Evolutionary conservation across 2,113 vertebrate genomes (phyloP).

Genomic region (Aspidoscelis tigris): DNA sequence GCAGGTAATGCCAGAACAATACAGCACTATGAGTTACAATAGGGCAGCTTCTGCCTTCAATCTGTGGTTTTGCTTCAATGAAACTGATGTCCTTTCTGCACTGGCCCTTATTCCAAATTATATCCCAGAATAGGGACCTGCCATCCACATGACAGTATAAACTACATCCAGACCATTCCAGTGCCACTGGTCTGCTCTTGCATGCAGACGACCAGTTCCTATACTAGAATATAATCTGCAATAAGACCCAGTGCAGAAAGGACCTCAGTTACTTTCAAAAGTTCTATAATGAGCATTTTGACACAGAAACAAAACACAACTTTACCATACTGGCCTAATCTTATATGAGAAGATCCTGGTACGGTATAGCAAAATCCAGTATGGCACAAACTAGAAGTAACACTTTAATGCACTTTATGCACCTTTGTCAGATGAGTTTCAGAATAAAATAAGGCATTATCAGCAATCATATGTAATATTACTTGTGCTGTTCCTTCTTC

Average conservation of each 20-base stretch:
- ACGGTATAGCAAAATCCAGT: no score
- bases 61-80: background rate
- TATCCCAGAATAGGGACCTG: no score
- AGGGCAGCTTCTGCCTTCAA: background rate
- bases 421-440: background rate
- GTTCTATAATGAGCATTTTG: background rate
- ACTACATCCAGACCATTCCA: no score
- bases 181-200: no score
- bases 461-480: slow-evolving; percentile 14
- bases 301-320: background rate
- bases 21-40: background rate
- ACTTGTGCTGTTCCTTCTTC: slow-evolving; percentile 29
- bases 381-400: no score
- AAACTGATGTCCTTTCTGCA: background rate
- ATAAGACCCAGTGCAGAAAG: no score
- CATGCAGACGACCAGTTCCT: no score
- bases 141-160: no score
- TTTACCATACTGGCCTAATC: background rate
- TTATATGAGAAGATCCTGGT: no score
- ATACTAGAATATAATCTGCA: no score
- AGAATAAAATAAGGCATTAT: slow-evolving; percentile 34
- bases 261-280: background rate
- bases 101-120: no score
- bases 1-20: background rate
- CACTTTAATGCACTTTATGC: background rate